phyloP scores from a whole-genome alignment of 2,797 vertebrate genomes.

The Acipenser transmontanus region DNA sequence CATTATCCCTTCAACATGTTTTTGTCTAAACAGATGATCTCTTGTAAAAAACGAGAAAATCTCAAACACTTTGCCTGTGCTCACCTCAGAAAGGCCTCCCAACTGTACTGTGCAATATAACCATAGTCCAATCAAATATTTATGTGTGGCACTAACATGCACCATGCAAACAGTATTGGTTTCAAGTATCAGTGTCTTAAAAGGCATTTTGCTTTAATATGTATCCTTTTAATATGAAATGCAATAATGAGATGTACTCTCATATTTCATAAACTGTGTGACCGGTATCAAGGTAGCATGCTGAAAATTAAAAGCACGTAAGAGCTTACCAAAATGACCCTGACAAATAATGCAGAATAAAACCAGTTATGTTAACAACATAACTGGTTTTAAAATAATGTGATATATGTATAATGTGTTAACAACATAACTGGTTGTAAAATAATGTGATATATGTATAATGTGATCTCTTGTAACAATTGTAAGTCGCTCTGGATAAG shows the following conservation, averaged over 20 bases:
- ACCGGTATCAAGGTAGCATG: no score
- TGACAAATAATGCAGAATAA: no score
- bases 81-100: not conserved
- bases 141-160: constrained; percentile 36
- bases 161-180: constrained; percentile 43
- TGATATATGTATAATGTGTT: no score
- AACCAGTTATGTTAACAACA: no score
- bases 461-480: no score
- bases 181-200: constrained; percentile 56
- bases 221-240: constrained; percentile 30
- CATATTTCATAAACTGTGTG: no score
- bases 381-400: no score
- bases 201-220: constrained; percentile 42
- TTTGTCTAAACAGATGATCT: not conserved
- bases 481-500: no score
- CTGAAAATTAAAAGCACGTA: no score
- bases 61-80: not conserved
- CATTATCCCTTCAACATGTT: not conserved
- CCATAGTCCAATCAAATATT: constrained; percentile 52
- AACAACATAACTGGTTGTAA: no score
- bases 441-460: no score
- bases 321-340: no score
- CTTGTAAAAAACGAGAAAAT: not conserved
- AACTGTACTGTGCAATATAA: not conserved
- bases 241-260: not conserved